These are phyloP conservation scores for Ariopsis seemanni DNA, from an alignment of 2,113 vertebrate species.

Conservation along the genomic window DNA sequence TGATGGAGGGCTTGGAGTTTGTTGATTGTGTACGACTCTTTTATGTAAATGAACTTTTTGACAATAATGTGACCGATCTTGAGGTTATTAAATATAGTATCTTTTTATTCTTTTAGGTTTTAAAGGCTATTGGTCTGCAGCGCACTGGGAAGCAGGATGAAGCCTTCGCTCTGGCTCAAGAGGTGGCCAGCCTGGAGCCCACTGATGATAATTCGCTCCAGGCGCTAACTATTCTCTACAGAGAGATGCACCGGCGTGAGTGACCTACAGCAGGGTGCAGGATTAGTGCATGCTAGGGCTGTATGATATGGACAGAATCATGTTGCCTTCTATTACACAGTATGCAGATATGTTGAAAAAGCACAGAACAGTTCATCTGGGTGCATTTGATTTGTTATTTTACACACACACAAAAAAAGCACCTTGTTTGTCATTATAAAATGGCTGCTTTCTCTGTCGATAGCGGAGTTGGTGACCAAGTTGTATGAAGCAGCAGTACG, in stretches of 20 bases:
- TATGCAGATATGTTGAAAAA: neutral
- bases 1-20: neutral
- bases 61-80: neutral
- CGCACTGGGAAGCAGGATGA: constrained; percentile 96
- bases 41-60: neutral
- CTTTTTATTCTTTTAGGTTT: constrained; percentile 73
- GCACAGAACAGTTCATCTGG: neutral
- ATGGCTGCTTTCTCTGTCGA: constrained; percentile 27
- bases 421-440: neutral
- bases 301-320: neutral
- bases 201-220: constrained; percentile 98
- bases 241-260: constrained; percentile 98
- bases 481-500: constrained; percentile 96
- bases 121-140: constrained; percentile 97
- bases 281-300: neutral
- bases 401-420: neutral
- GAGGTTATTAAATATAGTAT: neutral
- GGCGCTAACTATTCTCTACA: constrained; percentile 94
- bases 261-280: constrained; percentile 27
- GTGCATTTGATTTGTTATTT: neutral
- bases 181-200: constrained; percentile 90
- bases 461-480: constrained; percentile 96
- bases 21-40: neutral
- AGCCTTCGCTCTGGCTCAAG: constrained; percentile 90
- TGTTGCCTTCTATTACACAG: neutral